Evolutionary conservation across 2,113 vertebrate species (phyloP), one percentile per base, ranked within the genome.

Genomic region (Rhynchomys soricoides): DNA sequence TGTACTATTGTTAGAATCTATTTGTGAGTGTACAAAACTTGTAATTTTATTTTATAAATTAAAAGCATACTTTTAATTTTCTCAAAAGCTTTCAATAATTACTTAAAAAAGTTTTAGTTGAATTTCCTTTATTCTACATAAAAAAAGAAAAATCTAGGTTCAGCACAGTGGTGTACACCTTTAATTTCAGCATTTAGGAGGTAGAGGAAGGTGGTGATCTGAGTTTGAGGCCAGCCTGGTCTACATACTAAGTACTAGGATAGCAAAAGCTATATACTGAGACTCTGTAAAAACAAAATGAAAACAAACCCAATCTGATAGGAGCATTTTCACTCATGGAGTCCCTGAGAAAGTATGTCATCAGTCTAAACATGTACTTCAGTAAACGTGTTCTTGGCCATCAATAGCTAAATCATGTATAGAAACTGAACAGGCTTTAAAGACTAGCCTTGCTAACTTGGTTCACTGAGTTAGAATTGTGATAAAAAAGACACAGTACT

Each of bases 21-120:
- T 16, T 43, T 93, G 68, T 40, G 43, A 73, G 90, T 95, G 85
- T 92, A 66, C 66, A 68, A 68, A 68, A 68, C 66, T 34, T 68
- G 66, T 16, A 68, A 68, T 68, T 68, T 68, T 68, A 68, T 68
- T 68, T 68, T 34, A 68, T 31, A 68, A 68, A 68, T 34, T 71
- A 73, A 95, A 95, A 96, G 40, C 93, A 79, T 62, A 88, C 85
- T 85, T 79, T 96, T 90, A 92, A 96, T 55, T 91, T 92, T 89
- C 48, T 91, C 52, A 92, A 91, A 40, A 81, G 45, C 21, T 43
- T 92, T 95, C 59, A 90, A 8, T 48, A 22, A 40, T 52, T 82
- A 64, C 57, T 93, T 59, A 17, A 96, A 91, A 94, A 34, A 34
- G 21, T 43, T 83, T 86, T 75, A 62, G n/a, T 75, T 95, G 70